phyloP scores from a whole-genome alignment of 1,140 invertebrate species.

The Tribolium castaneum region DNA sequence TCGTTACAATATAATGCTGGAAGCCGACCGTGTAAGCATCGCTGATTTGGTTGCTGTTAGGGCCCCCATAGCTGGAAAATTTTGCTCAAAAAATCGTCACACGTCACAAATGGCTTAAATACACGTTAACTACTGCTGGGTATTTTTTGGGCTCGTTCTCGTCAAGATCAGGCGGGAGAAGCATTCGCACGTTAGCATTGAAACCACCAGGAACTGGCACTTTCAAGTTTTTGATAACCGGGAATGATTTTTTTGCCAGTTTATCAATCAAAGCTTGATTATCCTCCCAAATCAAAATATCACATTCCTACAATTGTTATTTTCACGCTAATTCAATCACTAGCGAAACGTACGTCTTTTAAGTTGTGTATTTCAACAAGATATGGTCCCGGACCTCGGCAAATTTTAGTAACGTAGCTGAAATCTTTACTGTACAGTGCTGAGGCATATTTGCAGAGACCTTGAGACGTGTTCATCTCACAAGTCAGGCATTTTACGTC shows the following conservation, averaged over 20 bases:
- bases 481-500: slow-evolving; percentile 70
- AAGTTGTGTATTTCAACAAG: slow-evolving; percentile 54
- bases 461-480: slow-evolving; percentile 65
- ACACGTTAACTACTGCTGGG: slow-evolving; percentile 88
- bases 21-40: slow-evolving; percentile 82
- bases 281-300: slow-evolving; percentile 70
- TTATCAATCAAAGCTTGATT: slow-evolving; percentile 70
- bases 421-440: slow-evolving; percentile 75
- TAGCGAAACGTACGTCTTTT: slow-evolving; percentile 47
- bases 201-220: slow-evolving; percentile 75
- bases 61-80: slow-evolving; percentile 81
- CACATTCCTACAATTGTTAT: slow-evolving; percentile 45
- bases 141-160: slow-evolving; percentile 74
- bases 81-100: background rate
- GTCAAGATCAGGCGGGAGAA: slow-evolving; percentile 78
- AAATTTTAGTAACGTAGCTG: slow-evolving; percentile 77
- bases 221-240: slow-evolving; percentile 71
- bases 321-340: slow-evolving; percentile 1
- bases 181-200: slow-evolving; percentile 76
- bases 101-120: slow-evolving; percentile 47
- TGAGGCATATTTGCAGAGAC: slow-evolving; percentile 73
- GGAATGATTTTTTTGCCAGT: slow-evolving; percentile 72
- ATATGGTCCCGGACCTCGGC: slow-evolving; percentile 73
- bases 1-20: slow-evolving; percentile 84
- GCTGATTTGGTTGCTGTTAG: slow-evolving; percentile 81